Conservation (phyloP, 2,113 vertebrate genomes). For the Saiga tatarica region DNA sequence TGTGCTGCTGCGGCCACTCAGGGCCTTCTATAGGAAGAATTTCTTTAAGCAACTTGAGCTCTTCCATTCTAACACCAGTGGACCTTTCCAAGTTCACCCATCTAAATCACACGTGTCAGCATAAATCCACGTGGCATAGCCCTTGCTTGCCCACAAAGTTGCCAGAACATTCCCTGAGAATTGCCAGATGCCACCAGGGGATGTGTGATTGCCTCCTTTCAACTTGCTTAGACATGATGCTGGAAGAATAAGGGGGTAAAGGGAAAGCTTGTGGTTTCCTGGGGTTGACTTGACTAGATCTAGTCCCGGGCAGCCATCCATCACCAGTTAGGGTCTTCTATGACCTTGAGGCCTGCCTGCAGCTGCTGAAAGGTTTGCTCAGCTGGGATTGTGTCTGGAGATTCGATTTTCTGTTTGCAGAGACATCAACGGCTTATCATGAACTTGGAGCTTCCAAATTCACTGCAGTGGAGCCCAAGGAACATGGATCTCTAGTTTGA, state of each 20-base stretch:
- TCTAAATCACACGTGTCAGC: background rate
- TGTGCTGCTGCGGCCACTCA: rapidly evolving
- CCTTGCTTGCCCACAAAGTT: too few relatives aligned
- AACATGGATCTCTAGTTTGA: background rate
- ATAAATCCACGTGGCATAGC: background rate
- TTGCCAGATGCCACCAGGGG: background rate
- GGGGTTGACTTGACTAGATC: background rate
- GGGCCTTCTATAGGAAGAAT: background rate
- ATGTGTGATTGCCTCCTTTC: background rate
- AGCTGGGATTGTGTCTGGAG: background rate
- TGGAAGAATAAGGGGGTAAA: background rate
- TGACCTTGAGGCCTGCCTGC: background rate
- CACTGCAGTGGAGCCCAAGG: background rate
- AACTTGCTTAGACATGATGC: rapidly evolving
- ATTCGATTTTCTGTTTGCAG: background rate
- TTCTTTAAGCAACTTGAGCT: background rate
- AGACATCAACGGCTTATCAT: background rate
- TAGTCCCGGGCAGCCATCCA: rapidly evolving
- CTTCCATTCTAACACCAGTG: background rate
- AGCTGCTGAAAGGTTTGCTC: background rate
- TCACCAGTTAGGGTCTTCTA: rapidly evolving
- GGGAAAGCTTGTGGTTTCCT: rapidly evolving
- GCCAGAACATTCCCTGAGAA: background rate
- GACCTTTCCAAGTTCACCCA: background rate
- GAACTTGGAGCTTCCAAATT: background rate